Conservation (phyloP, 2,113 vertebrate species). For the Cardinalis cardinalis region DNA sequence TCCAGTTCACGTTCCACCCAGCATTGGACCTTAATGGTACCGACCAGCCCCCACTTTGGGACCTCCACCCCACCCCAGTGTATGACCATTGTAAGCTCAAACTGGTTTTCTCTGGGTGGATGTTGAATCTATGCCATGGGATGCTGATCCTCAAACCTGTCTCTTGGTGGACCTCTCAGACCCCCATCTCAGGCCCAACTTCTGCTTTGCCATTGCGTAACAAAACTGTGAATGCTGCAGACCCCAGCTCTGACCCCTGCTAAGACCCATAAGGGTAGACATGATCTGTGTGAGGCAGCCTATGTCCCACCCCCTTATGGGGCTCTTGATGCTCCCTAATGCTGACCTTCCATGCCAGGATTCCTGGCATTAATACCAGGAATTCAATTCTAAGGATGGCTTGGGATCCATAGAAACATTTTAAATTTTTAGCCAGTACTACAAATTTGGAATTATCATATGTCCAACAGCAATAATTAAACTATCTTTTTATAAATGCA, state of each 20-base stretch:
- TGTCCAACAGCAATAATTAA: neutral
- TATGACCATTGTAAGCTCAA: neutral
- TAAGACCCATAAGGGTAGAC: neutral
- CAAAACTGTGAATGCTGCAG: neutral
- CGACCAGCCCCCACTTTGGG: neutral
- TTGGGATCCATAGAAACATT: neutral
- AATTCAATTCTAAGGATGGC: neutral
- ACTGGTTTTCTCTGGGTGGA: neutral
- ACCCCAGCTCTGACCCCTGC: neutral
- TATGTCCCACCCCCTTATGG: too few relatives aligned
- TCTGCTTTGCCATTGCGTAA: neutral
- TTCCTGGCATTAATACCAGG: neutral
- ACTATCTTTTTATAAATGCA: neutral
- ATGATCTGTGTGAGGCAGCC: neutral
- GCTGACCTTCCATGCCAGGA: neutral
- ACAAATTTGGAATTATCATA: too few relatives aligned
- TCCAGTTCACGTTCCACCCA: neutral
- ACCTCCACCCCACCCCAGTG: neutral
- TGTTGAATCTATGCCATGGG: neutral
- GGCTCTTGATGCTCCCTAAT: neutral
- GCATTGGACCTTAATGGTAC: accelerated
- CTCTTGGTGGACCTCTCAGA: neutral
- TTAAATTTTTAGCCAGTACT: neutral
- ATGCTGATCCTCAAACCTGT: neutral
- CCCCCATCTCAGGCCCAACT: accelerated